These are phyloP conservation scores for Habropoda laboriosa DNA, from an alignment of 1,140 invertebrate species.

Conservation along the genomic window DNA sequence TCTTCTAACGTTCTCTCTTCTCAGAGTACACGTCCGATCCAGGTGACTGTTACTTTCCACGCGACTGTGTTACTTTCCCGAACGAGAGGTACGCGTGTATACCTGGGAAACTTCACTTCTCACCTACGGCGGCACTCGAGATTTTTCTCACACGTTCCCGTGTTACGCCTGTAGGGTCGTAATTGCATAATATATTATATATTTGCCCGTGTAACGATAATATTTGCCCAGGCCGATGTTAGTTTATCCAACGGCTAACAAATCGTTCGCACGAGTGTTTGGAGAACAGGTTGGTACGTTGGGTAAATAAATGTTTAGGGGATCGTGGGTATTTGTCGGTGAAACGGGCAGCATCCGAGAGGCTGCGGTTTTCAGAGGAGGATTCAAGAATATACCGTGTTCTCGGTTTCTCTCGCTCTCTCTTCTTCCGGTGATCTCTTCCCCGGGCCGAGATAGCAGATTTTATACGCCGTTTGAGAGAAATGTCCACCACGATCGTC, in stretches of 20 bases:
- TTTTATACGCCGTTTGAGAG: conserved; percentile 40
- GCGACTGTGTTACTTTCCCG: too few species aligned
- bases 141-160: background rate
- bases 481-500: conserved; percentile 41
- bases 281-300: background rate
- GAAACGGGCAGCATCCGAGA: conserved; percentile 16
- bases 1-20: too few species aligned
- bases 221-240: background rate
- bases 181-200: background rate
- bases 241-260: background rate
- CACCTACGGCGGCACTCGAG: too few species aligned
- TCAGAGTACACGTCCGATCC: too few species aligned
- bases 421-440: conserved; percentile 46
- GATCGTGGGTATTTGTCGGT: background rate
- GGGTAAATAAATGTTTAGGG: conserved; percentile 17
- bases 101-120: too few species aligned
- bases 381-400: conserved; percentile 31
- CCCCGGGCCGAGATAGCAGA: conserved; percentile 18
- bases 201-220: background rate
- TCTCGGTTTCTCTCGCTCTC: conserved; percentile 36
- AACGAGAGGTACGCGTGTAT: too few species aligned
- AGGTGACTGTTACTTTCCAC: too few species aligned
- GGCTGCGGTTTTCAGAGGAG: conserved; percentile 30
- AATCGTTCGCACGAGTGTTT: background rate
- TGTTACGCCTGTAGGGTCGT: background rate